Evolutionary conservation across 2,888 invertebrate genomes (phyloP), one percentile per base, ranked within the genome.

Genomic region (Andrena marginata): DNA sequence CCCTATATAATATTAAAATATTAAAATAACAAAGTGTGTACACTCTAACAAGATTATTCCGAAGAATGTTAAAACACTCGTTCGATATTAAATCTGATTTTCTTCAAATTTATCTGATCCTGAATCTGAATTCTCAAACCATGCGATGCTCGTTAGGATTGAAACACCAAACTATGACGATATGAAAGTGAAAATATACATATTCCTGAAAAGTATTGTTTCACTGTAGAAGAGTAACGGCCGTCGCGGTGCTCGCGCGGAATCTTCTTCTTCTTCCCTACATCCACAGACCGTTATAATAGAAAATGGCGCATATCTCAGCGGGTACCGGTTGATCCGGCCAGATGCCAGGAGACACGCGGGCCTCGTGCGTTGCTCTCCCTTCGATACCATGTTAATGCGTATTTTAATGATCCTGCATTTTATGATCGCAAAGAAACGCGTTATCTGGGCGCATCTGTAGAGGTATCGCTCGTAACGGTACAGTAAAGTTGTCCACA

Each of bases 271-370:
- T 62, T 82, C 13, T 67, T 70, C 77, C 49, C 75, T 35, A 51
- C 65, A 29, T 65, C 62, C 29, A 8, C 7, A 67, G 49, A 74
- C 84, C 87, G 84, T 80, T 86, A 84, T 75, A 69, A 80, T 69
- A 69, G 60, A 67, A 42, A 78, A 76, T 69, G 71, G 77, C 71
- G 77, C 42, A 74, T 72, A 62, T 51, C 56, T 77, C 56, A 33
- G 42, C 10, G 62, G 29, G 65, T 79, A 74, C 76, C 77, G 74
- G 72, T 69, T 63, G 68, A 77, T 79, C 77, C 67, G 48, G 49
- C 69, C 73, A 65, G 62, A 74, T 62, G 72, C 80, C 54, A 49
- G n/a, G 16, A 54, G 26, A 72, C 69, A 69, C 71, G 62, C 20
- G 42, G 54, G 31, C 31, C 42, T 35, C 62, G 42, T 64, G 48